phyloP scores from a whole-genome alignment of 1,140 invertebrate genomes.

The Campoletis sonorensis region DNA sequence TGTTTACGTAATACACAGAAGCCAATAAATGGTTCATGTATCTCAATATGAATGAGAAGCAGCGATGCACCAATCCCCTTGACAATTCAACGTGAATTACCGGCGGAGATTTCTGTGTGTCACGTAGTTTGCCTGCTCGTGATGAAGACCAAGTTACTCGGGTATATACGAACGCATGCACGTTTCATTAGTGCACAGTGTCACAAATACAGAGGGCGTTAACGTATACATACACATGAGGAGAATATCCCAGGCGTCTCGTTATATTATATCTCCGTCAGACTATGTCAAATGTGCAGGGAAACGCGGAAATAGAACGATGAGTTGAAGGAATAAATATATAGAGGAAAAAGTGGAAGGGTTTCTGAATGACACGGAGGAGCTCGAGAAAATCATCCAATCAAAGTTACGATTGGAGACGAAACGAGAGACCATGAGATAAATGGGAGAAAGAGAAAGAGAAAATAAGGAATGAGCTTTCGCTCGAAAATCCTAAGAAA shows the following conservation, averaged over 20 bases:
- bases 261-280: not conserved
- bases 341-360: not conserved
- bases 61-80: too few relatives aligned
- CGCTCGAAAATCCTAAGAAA: not conserved
- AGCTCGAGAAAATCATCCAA: constrained; percentile 10
- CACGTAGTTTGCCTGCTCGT: not conserved
- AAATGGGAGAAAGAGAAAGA: not conserved
- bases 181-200: not conserved
- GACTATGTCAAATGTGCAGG: not conserved
- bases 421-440: not conserved
- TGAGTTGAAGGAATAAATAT: not conserved
- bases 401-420: not conserved
- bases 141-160: not conserved
- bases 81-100: not conserved
- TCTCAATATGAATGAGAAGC: too few relatives aligned
- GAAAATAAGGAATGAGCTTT: not conserved
- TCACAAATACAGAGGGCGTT: too few relatives aligned
- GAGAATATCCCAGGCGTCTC: not conserved
- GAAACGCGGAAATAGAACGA: not conserved
- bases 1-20: too few relatives aligned
- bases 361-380: not conserved
- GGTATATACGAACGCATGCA: not conserved
- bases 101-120: not conserved
- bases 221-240: not conserved
- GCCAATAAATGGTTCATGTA: too few relatives aligned